Evolutionary conservation across 2,113 vertebrate species (phyloP).

Genomic region (Nestor notabilis): DNA sequence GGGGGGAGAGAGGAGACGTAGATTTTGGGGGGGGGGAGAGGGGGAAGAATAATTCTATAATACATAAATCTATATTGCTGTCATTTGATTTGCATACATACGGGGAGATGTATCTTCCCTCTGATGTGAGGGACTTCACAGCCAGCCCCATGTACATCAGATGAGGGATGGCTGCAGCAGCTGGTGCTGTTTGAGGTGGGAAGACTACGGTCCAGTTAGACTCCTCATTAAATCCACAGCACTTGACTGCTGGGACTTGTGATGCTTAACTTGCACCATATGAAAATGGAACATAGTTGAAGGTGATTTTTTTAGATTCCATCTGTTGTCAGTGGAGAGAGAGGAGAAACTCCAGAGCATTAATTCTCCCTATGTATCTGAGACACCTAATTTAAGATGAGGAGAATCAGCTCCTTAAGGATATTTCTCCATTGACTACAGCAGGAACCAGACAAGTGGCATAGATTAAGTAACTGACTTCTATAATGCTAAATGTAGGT

Average conservation of each 20-base stretch:
- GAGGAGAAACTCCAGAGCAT: not conserved
- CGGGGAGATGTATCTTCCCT: not conserved
- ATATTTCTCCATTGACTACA: not conserved
- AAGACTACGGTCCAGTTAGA: not conserved
- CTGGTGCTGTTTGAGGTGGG: not conserved
- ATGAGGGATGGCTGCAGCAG: not conserved
- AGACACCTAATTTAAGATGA: not conserved
- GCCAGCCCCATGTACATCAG: fast-evolving
- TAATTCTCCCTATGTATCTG: not conserved
- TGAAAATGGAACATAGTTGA: not conserved
- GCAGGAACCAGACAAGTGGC: not conserved
- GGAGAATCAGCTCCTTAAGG: not conserved
- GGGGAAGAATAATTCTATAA: not conserved
- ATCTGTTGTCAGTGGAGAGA: not conserved
- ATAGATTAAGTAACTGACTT: not conserved
- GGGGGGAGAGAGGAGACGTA: not conserved
- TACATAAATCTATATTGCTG: not conserved
- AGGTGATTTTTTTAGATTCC: not conserved
- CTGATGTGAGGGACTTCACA: not conserved
- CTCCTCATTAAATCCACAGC: not conserved
- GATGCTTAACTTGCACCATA: not conserved
- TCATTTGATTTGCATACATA: not conserved
- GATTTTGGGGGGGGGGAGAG: not conserved
- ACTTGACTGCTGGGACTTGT: not conserved
- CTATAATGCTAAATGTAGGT: not conserved